Conservation (phyloP, 2,113 vertebrate species). For the Saimiri boliviensis region DNA sequence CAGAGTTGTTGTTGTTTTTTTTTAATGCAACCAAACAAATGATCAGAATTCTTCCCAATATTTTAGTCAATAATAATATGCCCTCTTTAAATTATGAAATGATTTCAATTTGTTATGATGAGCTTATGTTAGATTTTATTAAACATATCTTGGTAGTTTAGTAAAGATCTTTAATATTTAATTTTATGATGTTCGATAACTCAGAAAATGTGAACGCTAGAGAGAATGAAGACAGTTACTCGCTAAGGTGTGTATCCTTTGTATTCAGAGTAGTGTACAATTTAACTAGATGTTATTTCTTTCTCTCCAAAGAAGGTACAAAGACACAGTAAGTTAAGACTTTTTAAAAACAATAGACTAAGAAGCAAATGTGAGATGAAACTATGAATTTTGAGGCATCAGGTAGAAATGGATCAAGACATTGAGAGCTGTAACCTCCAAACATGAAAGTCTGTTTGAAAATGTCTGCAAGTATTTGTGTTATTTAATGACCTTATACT, state of each 20-base stretch:
- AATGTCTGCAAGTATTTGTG: neutral
- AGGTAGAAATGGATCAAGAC: neutral
- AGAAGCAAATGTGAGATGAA: neutral
- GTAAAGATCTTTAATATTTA: constrained; percentile 29
- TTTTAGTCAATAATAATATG: neutral
- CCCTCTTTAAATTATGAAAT: neutral
- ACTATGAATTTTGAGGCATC: neutral
- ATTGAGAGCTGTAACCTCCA: neutral
- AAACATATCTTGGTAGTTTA: neutral
- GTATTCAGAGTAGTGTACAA: neutral
- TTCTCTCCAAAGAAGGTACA: neutral
- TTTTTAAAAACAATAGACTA: neutral
- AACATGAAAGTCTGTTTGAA: neutral
- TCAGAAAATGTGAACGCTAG: neutral
- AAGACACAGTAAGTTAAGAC: neutral
- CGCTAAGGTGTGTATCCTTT: neutral
- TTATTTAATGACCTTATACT: neutral
- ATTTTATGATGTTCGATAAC: constrained; percentile 4
- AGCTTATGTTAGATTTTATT: constrained; percentile 25
- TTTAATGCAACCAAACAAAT: neutral
- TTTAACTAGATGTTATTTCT: constrained; percentile 3
- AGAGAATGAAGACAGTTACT: neutral
- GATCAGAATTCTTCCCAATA: neutral
- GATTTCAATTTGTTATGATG: neutral
- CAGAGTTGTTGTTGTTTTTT: neutral